phyloP scores from a whole-genome alignment of 2,113 vertebrate species.

The Riparia riparia region DNA sequence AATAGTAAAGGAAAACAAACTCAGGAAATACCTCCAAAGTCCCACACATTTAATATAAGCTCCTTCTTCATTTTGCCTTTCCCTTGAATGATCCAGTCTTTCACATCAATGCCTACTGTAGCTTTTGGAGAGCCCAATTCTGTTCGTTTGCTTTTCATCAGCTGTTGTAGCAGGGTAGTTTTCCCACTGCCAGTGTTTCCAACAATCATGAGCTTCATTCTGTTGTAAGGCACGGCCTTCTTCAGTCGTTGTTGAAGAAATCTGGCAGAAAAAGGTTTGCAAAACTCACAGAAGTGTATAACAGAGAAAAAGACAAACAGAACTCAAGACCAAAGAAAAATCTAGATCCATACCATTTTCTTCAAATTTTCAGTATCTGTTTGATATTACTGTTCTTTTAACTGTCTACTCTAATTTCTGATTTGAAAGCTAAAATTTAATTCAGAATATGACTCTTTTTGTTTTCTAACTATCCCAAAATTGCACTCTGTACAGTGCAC shows the following conservation, averaged over 20 bases:
- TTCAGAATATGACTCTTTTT: not conserved
- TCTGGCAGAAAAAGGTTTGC: conserved; percentile 67
- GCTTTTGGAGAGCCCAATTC: conserved; percentile 63
- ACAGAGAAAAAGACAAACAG: not conserved
- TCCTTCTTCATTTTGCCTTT: conserved; percentile 84
- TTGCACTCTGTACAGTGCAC: not conserved
- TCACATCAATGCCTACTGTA: conserved; percentile 85
- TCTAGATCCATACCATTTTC: not conserved
- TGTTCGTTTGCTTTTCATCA: conserved; percentile 86
- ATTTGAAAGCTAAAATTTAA: not conserved
- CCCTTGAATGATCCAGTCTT: conserved; percentile 87
- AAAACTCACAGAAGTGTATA: not conserved
- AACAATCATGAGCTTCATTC: conserved; percentile 96
- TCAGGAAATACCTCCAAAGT: conserved; percentile 88
- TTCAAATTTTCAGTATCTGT: not conserved
- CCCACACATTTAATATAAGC: conserved; percentile 92
- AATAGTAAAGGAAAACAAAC: not conserved
- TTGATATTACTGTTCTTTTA: not conserved
- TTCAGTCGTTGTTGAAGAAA: conserved; percentile 96
- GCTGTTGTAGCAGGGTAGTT: conserved; percentile 87
- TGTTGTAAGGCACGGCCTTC: conserved; percentile 93
- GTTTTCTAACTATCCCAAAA: not conserved
- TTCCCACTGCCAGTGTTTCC: conserved; percentile 92
- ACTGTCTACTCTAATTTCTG: not conserved
- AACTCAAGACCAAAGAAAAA: not conserved